phyloP scores from a whole-genome alignment of 2,888 invertebrate genomes.

The Tipula vernalis region DNA sequence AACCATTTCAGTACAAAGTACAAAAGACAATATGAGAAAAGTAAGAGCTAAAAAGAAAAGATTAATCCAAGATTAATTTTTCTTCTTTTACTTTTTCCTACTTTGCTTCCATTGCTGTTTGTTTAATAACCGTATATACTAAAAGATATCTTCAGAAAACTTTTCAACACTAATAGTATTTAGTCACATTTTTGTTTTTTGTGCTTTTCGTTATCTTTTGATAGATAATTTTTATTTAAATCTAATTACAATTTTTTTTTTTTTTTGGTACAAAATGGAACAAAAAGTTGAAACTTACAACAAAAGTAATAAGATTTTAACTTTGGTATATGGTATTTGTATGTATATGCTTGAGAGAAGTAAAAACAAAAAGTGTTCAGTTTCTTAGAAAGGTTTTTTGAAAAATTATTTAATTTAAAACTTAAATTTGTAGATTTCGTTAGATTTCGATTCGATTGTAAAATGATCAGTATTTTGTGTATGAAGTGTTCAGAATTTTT shows the following conservation, averaged over 20 bases:
- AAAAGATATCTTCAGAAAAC: neutral
- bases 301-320: neutral
- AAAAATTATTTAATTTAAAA: neutral
- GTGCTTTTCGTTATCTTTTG: neutral
- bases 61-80: neutral
- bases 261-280: neutral
- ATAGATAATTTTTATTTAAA: constrained; percentile 4
- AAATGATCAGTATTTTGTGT: neutral
- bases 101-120: neutral
- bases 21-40: neutral
- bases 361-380: neutral
- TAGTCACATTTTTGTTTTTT: neutral
- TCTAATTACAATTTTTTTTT: neutral
- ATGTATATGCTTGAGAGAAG: neutral
- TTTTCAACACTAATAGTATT: constrained; percentile 4
- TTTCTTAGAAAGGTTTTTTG: neutral
- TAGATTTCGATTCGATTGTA: neutral
- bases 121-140: neutral
- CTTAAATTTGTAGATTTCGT: neutral
- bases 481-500: neutral
- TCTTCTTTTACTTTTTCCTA: neutral
- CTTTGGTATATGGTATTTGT: neutral
- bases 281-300: neutral
- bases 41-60: neutral
- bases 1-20: neutral